Conservation (phyloP, 53 echinoderm and acorn worm species). For the Patiria pectinifera region DNA sequence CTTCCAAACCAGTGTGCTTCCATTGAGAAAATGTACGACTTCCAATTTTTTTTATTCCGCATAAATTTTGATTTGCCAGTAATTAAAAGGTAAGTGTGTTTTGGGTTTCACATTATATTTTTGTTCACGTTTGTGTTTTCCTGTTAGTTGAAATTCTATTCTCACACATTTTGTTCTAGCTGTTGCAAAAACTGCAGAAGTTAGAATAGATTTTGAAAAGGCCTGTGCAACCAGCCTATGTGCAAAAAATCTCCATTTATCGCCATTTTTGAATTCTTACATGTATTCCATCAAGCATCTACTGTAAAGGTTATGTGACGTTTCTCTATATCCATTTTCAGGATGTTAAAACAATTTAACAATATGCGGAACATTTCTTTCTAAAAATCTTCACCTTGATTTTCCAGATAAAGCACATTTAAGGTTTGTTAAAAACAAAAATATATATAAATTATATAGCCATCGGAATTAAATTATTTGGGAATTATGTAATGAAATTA, state of each 20-base stretch:
- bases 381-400: neutral
- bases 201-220: too few relatives aligned
- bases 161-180: too few relatives aligned
- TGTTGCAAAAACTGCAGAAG: too few relatives aligned
- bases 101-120: too few relatives aligned
- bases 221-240: too few relatives aligned
- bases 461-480: neutral
- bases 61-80: neutral
- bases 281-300: neutral
- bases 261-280: neutral
- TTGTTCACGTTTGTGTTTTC: too few relatives aligned
- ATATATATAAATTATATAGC: neutral
- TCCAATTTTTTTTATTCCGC: constrained; percentile 33
- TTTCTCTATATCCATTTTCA: neutral
- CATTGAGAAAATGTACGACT: constrained; percentile 1
- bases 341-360: neutral
- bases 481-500: neutral
- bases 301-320: neutral
- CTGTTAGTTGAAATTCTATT: too few relatives aligned
- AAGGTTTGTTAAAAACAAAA: neutral
- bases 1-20: constrained; percentile 31
- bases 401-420: neutral
- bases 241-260: neutral
- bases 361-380: neutral
- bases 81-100: neutral